Percentiles rank a stretch among this genome's conserved stretches.
Conservation (phyloP, 2,113 vertebrate genomes). For the Speoplatyrhinus poulsoni region DNA sequence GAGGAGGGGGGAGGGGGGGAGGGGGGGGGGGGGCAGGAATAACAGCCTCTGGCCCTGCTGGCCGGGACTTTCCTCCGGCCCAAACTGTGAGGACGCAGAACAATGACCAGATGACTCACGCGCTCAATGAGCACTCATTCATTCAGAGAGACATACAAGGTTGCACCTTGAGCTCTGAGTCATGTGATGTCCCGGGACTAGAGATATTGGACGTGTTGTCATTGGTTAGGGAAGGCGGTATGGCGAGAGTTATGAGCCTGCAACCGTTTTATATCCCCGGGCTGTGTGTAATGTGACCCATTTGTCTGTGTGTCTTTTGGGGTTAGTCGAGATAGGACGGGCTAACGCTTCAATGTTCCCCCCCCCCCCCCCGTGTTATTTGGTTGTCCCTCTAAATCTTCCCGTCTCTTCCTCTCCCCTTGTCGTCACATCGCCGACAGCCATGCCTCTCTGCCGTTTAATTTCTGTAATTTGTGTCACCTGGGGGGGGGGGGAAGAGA, state of each 20-base stretch:
- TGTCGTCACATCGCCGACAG: constrained; percentile 10
- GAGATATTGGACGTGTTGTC: constrained; percentile 9
- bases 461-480: constrained; percentile 55
- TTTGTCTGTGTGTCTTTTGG: constrained; percentile 36
- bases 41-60: constrained; percentile 55
- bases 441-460: not conserved
- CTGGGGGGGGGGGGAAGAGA: constrained; percentile 3
- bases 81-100: constrained; percentile 58
- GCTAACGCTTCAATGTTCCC: constrained; percentile 19
- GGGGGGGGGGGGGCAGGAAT: constrained; percentile 46
- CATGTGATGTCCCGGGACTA: constrained; percentile 10
- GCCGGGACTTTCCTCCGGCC: constrained; percentile 76
- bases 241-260: not conserved
- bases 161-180: constrained; percentile 20
- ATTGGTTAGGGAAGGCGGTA: not conserved
- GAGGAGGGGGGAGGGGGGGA: too few species aligned
- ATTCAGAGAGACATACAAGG: constrained; percentile 26
- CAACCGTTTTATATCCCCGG: constrained; percentile 7
- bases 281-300: constrained; percentile 51
- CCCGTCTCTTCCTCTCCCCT: constrained; percentile 22
- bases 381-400: constrained; percentile 3
- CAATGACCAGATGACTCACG: constrained; percentile 62
- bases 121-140: constrained; percentile 2
- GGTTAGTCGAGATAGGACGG: constrained; percentile 18
- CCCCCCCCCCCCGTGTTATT: constrained; percentile 7